These are phyloP conservation scores for Hetaerina titia DNA, from an alignment of 2,888 invertebrate species.

Conservation along the genomic window DNA sequence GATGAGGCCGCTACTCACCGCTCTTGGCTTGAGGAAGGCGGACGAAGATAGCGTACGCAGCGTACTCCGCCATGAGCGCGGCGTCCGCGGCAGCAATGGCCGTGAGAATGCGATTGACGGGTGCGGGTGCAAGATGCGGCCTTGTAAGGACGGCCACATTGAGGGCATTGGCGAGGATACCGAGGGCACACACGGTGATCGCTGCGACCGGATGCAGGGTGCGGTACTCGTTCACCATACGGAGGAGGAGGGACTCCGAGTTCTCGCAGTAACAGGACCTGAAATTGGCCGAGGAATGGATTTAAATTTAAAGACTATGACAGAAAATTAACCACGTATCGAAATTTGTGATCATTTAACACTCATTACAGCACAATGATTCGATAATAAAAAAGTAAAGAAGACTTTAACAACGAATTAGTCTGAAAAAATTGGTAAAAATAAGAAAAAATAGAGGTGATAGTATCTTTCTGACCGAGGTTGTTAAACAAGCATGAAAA, in stretches of 20 bases:
- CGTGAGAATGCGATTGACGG: slow-evolving; percentile 94
- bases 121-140: slow-evolving; percentile 91
- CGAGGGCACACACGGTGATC: slow-evolving; percentile 91
- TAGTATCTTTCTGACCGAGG: no score
- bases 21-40: slow-evolving; percentile 79
- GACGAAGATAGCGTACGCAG: slow-evolving; percentile 92
- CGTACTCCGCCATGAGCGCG: slow-evolving; percentile 96
- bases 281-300: neutral
- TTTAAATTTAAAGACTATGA: no score
- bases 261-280: slow-evolving; percentile 46
- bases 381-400: no score
- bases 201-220: slow-evolving; percentile 91
- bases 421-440: no score
- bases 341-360: no score
- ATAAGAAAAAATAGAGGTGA: no score
- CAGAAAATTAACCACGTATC: no score
- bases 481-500: no score
- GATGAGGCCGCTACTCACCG: neutral
- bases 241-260: neutral
- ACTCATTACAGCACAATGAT: no score
- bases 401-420: no score
- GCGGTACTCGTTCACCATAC: slow-evolving; percentile 78
- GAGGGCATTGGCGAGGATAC: slow-evolving; percentile 93
- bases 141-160: slow-evolving; percentile 94
- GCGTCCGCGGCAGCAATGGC: slow-evolving; percentile 95